A percentile compares a stretch with the other conserved stretches of the same genome.
Evolutionary conservation across 1,140 invertebrate genomes (phyloP).

Genomic region (Brachionus angularis): DNA sequence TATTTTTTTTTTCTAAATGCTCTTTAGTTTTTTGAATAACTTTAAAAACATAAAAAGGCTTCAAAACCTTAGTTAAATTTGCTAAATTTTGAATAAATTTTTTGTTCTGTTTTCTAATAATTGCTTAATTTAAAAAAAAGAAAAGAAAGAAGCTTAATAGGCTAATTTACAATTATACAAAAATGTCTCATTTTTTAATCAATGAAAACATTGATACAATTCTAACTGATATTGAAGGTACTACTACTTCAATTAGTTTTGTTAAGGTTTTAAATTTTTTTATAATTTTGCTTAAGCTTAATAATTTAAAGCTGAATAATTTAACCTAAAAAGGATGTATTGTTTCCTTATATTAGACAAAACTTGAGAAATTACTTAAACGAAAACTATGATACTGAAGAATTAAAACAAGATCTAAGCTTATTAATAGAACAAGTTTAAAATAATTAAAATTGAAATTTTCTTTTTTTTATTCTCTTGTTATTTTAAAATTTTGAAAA

Average conservation of each 20-base stretch:
- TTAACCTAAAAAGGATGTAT: constrained; percentile 4
- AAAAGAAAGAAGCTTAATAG: not conserved
- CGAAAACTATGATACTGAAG: constrained; percentile 7
- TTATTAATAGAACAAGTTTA: constrained; percentile 12
- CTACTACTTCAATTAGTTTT: constrained; percentile 40
- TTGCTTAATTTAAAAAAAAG: not conserved
- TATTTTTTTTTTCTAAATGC: too few species aligned
- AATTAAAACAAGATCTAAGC: constrained; percentile 24
- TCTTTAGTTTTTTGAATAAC: too few species aligned
- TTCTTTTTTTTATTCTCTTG: not conserved
- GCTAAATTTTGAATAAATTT: too few species aligned
- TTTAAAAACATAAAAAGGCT: too few species aligned
- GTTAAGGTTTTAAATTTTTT: constrained; percentile 12
- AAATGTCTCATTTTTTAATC: not conserved
- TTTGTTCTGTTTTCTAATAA: too few species aligned
- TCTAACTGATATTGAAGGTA: constrained; percentile 39
- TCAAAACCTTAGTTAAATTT: too few species aligned
- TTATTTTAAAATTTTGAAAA: not conserved
- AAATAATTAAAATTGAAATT: too few species aligned
- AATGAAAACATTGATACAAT: not conserved
- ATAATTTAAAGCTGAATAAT: not conserved
- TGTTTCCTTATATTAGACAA: constrained; percentile 35
- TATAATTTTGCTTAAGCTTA: not conserved
- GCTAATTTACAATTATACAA: not conserved
- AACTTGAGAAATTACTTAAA: constrained; percentile 14